Evolutionary conservation across 2,797 vertebrate genomes (phyloP).

Genomic region (Aldrovandia affinis): DNA sequence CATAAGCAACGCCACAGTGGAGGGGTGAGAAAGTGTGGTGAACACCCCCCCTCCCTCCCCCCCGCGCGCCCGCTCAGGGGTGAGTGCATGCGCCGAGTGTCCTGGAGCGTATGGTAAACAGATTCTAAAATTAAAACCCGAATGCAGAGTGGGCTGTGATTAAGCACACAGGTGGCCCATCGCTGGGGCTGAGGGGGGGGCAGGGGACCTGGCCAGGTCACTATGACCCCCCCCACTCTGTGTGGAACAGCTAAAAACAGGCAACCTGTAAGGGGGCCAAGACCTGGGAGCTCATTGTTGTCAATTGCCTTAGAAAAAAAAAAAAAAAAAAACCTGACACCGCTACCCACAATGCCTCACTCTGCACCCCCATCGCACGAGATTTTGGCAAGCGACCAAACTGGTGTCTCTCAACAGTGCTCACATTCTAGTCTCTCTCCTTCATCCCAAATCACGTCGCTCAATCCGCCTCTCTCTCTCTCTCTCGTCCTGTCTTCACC

Average conservation of each 20-base stretch:
- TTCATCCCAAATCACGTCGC: background rate
- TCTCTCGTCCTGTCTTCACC: background rate
- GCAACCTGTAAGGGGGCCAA: background rate
- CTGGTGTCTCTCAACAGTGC: no score
- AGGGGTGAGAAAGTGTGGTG: background rate
- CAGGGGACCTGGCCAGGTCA: slow-evolving; percentile 26
- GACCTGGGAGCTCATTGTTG: background rate
- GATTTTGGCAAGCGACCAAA: background rate
- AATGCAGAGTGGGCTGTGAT: slow-evolving; percentile 52
- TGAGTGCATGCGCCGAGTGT: slow-evolving; percentile 20
- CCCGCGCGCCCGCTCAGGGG: background rate
- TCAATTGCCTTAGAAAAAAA: background rate
- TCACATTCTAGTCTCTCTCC: background rate
- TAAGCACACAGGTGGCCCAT: slow-evolving; percentile 40
- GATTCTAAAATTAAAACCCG: slow-evolving; percentile 39
- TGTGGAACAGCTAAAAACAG: slow-evolving; percentile 25
- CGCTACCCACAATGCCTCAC: slow-evolving; percentile 8
- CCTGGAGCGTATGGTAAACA: slow-evolving; percentile 36
- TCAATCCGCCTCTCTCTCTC: background rate
- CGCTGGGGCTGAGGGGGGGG: slow-evolving; percentile 7
- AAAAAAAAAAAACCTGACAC: background rate
- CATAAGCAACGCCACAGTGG: no score
- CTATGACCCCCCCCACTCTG: background rate
- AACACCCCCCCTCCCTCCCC: background rate
- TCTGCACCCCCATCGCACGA: background rate